These are phyloP conservation scores for Taxidea taxus DNA, from an alignment of 2,113 vertebrate genomes.

Conservation along the genomic window DNA sequence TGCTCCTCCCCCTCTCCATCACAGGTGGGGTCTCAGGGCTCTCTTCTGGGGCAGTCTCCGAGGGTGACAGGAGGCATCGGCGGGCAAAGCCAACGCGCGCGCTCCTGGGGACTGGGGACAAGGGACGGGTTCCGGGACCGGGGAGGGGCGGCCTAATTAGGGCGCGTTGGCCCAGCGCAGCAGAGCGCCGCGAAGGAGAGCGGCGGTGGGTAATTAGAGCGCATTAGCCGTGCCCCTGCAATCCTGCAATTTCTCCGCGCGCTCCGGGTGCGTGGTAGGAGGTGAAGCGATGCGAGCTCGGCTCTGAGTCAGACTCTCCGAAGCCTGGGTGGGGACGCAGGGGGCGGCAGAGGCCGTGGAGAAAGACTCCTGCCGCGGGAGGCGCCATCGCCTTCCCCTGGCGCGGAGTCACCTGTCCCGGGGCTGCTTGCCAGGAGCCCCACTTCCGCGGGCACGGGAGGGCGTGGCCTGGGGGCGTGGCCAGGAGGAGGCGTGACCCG, in stretches of 20 bases:
- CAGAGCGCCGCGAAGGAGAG: not conserved
- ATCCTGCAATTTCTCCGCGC: slow-evolving; percentile 53
- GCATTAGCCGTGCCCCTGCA: slow-evolving; percentile 3
- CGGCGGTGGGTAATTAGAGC: slow-evolving; percentile 52
- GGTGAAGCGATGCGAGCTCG: not conserved
- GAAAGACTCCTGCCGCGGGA: not conserved
- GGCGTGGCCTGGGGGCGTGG: not conserved
- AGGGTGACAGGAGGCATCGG: not conserved
- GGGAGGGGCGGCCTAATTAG: not conserved
- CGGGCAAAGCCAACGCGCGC: not conserved
- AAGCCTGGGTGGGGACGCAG: slow-evolving; percentile 9
- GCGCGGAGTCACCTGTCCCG: not conserved
- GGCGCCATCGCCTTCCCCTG: not conserved
- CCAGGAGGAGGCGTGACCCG: not conserved
- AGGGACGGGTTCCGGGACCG: not conserved
- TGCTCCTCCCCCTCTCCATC: not conserved
- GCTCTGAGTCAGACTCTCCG: slow-evolving; percentile 40
- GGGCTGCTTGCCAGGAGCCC: not conserved
- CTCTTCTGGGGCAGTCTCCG: not conserved
- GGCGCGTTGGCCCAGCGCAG: not conserved
- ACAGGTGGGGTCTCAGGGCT: not conserved
- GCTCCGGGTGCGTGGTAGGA: slow-evolving; percentile 32
- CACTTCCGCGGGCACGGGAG: not conserved
- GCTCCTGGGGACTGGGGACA: not conserved
- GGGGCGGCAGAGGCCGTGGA: slow-evolving; percentile 19